Conservation (phyloP, 2,888 invertebrate genomes). For the Philhelius pedissequus region DNA sequence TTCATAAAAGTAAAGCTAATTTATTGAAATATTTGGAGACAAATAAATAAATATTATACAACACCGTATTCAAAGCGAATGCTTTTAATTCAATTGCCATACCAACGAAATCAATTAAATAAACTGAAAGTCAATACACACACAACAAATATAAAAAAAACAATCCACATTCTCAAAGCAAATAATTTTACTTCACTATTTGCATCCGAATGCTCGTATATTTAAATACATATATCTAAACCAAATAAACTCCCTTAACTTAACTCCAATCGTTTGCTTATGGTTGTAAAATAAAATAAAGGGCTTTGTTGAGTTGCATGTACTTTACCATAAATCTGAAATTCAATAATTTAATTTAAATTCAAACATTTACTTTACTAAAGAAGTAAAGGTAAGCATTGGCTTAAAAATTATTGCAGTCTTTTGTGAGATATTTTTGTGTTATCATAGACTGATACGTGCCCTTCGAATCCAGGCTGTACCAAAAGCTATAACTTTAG, state of each 20-base stretch:
- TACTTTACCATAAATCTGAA: no score
- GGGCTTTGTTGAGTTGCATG: no score
- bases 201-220: background rate
- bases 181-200: conserved; percentile 49
- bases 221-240: background rate
- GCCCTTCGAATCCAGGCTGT: no score
- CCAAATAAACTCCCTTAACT: background rate
- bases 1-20: background rate
- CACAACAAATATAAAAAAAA: background rate
- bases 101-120: conserved; percentile 34
- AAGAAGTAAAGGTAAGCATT: no score
- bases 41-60: background rate
- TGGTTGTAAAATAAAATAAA: background rate
- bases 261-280: background rate
- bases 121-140: conserved; percentile 28
- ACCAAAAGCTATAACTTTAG: no score
- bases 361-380: no score
- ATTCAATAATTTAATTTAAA: no score
- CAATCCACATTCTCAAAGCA: conserved; percentile 30
- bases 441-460: no score
- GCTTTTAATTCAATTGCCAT: conserved; percentile 13
- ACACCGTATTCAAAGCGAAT: background rate
- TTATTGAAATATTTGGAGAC: background rate
- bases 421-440: no score
- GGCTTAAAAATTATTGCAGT: no score